A percentile compares a stretch with the other conserved stretches of the same genome.
phyloP scores from a whole-genome alignment of 2,797 vertebrate genomes.

The Acestrorhynchus altus region DNA sequence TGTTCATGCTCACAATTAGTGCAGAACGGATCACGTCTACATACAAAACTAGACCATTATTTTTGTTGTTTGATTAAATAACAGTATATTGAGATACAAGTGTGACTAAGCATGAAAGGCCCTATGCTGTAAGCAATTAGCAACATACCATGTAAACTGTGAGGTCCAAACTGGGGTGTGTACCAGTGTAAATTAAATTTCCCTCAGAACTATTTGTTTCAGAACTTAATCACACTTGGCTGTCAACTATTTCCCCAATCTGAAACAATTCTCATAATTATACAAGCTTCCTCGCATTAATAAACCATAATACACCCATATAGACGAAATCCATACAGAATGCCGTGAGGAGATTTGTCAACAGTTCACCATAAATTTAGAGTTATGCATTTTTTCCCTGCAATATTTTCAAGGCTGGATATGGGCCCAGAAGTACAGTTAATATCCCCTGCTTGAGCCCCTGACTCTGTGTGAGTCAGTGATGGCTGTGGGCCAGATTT shows the following conservation, averaged over 20 bases:
- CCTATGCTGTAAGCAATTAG: too few species aligned
- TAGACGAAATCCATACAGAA: constrained; percentile 8
- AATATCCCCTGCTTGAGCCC: constrained; percentile 51
- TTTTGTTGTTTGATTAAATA: too few species aligned
- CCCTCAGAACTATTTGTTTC: not conserved
- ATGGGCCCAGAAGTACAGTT: constrained; percentile 53
- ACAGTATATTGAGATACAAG: too few species aligned
- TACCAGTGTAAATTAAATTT: too few species aligned
- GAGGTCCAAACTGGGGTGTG: too few species aligned
- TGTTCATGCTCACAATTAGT: too few species aligned
- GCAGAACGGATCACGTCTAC: too few species aligned
- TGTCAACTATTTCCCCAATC: not conserved
- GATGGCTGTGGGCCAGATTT: constrained; percentile 39
- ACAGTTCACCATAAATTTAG: constrained; percentile 44
- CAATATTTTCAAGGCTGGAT: constrained; percentile 42
- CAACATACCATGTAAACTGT: too few species aligned
- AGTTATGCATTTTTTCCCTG: constrained; percentile 40
- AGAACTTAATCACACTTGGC: not conserved
- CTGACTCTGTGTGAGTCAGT: constrained; percentile 31
- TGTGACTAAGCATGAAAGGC: too few species aligned
- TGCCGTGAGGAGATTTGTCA: constrained; percentile 50
- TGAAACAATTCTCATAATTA: not conserved
- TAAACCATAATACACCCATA: constrained; percentile 25
- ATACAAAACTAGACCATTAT: too few species aligned
- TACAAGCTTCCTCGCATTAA: constrained; percentile 14